phyloP scores from a whole-genome alignment of 2,113 vertebrate genomes.

The Sinosuthora webbiana region DNA sequence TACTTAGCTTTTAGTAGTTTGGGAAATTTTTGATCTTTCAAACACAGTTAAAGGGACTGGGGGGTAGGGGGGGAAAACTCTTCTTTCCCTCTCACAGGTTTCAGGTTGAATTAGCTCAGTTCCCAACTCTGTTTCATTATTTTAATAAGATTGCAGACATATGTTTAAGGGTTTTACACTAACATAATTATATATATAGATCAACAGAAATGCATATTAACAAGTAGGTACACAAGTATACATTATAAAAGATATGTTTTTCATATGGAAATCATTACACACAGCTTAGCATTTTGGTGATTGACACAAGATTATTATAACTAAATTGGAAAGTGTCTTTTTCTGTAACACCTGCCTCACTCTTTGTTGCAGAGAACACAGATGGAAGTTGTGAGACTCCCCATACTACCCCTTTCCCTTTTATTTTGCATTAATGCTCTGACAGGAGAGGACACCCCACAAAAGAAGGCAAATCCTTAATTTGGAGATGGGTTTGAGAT shows the following conservation, averaged over 20 bases:
- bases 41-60: background rate
- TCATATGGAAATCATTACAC: slow-evolving; percentile 9
- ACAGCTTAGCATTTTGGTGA: slow-evolving; percentile 19
- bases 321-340: slow-evolving; percentile 16
- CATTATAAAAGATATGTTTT: slow-evolving; percentile 26
- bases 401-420: background rate
- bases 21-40: background rate
- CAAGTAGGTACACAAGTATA: slow-evolving; percentile 20
- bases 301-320: slow-evolving; percentile 41
- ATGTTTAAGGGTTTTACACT: slow-evolving; percentile 16
- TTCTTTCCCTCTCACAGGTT: background rate
- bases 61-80: background rate
- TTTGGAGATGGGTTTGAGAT: background rate
- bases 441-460: background rate
- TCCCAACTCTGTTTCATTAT: slow-evolving; percentile 5
- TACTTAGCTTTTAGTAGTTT: background rate
- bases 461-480: background rate
- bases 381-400: background rate
- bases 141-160: slow-evolving; percentile 38
- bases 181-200: slow-evolving; percentile 24
- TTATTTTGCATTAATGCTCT: background rate
- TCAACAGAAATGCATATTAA: slow-evolving; percentile 39
- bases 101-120: slow-evolving; percentile 1
- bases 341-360: slow-evolving; percentile 6
- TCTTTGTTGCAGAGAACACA: background rate